Evolutionary conservation across 2,888 invertebrate species (phyloP), one percentile per base, ranked within the genome.

Genomic region (Hyposoter didymator): DNA sequence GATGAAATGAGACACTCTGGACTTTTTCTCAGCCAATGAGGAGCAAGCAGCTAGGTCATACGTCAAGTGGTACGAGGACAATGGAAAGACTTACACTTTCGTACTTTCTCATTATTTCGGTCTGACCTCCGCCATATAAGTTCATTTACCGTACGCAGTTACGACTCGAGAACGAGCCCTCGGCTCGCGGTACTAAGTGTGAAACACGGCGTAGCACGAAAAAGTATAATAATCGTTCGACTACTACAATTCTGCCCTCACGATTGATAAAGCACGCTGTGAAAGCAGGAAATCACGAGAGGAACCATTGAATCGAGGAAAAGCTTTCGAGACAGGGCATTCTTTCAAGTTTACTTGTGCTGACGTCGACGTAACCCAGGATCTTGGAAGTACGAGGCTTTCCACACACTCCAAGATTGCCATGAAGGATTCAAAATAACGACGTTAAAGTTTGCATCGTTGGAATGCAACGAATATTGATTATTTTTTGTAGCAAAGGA

Each of bases 41-140:
- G 22, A 59, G 59, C 69, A 59, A 69, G 17, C 55, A 35, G 35
- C 35, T 35, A 32, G 12, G 59, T 59, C 78, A 69, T 66, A 64
- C 32, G 35, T 75, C 35, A 49, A 12, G 14, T 12, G 7, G 49
- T 19, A 75, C 49, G 49, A 64, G 75, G 47, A 35, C 75, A 32
- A 64, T n/a, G 64, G 64, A 19, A 47, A 75, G 47, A 12, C 49
- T n/a, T 14, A 47, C 49, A 66, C 59, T 74, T 35, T 14, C 35
- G 47, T 66, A 64, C 45, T 19, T 75, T 49, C 49, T 75, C 64
- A 75, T 75, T 75, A 49, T 72, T 72, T 72, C 19, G 10, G 55
- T 2, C 45, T 49, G 49, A 35, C 64, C 49, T 66, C 47, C 49
- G 47, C 75, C 45, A 66, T 75, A 64, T 17, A 39, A 39, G 32